Base-by-base conservation (phyloP, 2,113 vertebrate genomes). In the Hyperopisus bebe region DNA sequence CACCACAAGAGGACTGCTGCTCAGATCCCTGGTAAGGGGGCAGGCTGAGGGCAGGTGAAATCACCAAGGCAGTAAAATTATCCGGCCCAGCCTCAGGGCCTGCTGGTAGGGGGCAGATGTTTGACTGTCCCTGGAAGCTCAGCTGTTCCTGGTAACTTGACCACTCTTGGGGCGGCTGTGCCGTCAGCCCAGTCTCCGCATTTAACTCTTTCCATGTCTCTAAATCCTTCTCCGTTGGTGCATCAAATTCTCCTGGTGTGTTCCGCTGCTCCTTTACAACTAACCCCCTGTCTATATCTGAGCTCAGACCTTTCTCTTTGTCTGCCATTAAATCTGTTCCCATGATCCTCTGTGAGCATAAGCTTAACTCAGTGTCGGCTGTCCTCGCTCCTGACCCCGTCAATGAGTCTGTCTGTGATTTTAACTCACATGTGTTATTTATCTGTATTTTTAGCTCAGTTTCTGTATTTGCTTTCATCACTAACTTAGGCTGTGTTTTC, bases 11-110 rank as follows among this genome's bases (percentile, higher is more conserved):
- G 77, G 92, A 89, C 88, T 93, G 93, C 88, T 91, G 94, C 92
- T 93, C 88, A 27, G 77, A 51, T 46, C 27, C 88, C 77, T 90
- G 89, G 66, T 89, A 90, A 89, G 42, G 53, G 90, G 90, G 70
- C 84, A 55, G 87, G 66, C 6, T 89, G 89, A 90, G 89, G n/a
- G 42, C 91, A 94, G 93, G 91, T 92, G 93, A 92, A 91, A 89
- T 90, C 88, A 89, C 88, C 3, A 62, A 89, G 90, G 87, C 89
- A 51, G 93, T 94, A 96, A 95, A 91, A 94, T 92, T 91, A 95
- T 93, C 94, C 89, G 66, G 89, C 82, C 88, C 24, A 90, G 88
- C 90, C 46, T 90, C 53, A 88, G 88, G 77, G 90, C 86, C 92
- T 91, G 92, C 88, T 58, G 87, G 84, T 44, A 88, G 90, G 27